Conservation (phyloP, 2,888 invertebrate genomes). For the Pelosia muscerda region DNA sequence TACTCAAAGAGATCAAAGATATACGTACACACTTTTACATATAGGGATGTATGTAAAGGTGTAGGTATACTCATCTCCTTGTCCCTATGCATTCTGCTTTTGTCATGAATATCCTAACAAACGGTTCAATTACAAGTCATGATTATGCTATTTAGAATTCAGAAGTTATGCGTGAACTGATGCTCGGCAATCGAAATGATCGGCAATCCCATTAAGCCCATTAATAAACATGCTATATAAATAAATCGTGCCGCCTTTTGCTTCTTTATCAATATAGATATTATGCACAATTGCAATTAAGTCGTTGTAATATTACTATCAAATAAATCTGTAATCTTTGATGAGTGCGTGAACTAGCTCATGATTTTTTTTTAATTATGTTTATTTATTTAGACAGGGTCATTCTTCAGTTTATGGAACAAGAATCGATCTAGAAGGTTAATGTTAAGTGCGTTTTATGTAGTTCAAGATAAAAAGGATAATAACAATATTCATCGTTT, state of each 20-base stretch:
- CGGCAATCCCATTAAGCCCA: not conserved
- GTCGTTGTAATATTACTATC: conserved; percentile 3
- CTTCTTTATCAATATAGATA: not conserved
- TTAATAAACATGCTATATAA: conserved; percentile 2
- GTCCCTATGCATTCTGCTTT: not conserved
- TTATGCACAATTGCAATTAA: conserved; percentile 12
- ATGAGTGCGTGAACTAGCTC: not conserved
- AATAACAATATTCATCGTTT: too few relatives aligned
- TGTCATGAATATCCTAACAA: not conserved
- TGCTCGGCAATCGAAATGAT: not conserved
- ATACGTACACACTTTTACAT: too few relatives aligned
- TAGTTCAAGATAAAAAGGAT: not conserved
- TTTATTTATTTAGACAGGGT: not conserved
- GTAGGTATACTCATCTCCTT: too few relatives aligned
- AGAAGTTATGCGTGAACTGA: not conserved
- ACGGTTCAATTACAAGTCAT: not conserved
- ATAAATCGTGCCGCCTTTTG: conserved; percentile 15
- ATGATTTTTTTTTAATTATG: not conserved
- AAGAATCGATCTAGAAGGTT: not conserved
- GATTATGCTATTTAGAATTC: not conserved
- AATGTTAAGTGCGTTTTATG: not conserved
- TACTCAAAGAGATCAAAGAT: too few relatives aligned
- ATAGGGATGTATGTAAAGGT: too few relatives aligned
- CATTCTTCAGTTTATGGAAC: not conserved
- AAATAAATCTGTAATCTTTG: conserved; percentile 7